phyloP scores from a whole-genome alignment of 1,140 invertebrate species.

The Zaprionus davidi region DNA sequence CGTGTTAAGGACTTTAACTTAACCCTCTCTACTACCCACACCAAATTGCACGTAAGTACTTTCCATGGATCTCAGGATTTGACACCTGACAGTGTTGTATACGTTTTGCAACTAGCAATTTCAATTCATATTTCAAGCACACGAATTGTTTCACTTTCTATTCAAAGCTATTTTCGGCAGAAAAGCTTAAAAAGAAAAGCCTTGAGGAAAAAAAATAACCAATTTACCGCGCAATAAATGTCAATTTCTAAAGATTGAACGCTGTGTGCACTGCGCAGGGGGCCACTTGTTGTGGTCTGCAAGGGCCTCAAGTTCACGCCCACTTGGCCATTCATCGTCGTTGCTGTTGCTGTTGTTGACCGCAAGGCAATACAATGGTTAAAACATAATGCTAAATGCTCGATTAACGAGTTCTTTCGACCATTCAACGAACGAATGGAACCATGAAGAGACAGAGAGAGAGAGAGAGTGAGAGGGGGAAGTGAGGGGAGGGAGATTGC shows the following conservation, averaged over 20 bases:
- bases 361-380: slow-evolving; percentile 34
- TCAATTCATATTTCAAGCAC: neutral
- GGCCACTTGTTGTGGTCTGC: neutral
- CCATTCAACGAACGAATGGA: slow-evolving; percentile 25
- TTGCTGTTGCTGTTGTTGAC: slow-evolving; percentile 10
- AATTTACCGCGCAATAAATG: slow-evolving; percentile 10
- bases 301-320: neutral
- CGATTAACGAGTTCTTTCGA: slow-evolving; percentile 51
- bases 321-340: neutral
- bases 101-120: neutral
- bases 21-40: neutral
- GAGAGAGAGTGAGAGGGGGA: neutral
- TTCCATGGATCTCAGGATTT: neutral
- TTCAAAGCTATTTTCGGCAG: neutral
- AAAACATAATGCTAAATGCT: slow-evolving; percentile 46
- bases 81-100: neutral
- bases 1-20: neutral
- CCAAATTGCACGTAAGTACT: neutral
- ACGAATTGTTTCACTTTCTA: neutral
- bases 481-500: neutral
- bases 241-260: slow-evolving; percentile 15
- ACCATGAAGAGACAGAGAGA: neutral
- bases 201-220: neutral
- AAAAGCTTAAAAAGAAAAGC: slow-evolving; percentile 6
- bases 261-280: neutral